phyloP scores from a whole-genome alignment of 2,797 vertebrate genomes.

The Gobionotothen gibberifrons region DNA sequence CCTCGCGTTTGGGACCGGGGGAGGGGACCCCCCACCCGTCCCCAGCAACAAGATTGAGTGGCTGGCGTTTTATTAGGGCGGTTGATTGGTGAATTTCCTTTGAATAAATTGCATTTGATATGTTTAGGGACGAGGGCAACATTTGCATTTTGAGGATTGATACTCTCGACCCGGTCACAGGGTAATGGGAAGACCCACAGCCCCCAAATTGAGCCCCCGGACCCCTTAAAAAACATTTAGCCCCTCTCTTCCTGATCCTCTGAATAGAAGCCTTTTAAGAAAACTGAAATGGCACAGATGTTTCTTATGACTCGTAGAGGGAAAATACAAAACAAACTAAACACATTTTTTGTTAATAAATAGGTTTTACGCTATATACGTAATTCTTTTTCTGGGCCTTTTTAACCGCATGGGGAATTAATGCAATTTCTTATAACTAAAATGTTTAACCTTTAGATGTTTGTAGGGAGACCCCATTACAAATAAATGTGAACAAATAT shows the following conservation, averaged over 20 bases:
- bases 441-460: not conserved
- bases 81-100: constrained; percentile 87
- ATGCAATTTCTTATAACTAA: not conserved
- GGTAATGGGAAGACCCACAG: constrained; percentile 78
- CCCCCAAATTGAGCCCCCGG: constrained; percentile 71
- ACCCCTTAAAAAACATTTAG: constrained; percentile 83
- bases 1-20: constrained; percentile 92
- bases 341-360: too few species aligned
- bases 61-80: constrained; percentile 85
- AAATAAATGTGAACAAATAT: not conserved
- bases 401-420: not conserved
- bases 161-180: constrained; percentile 83
- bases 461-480: not conserved
- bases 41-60: constrained; percentile 83
- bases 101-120: constrained; percentile 87
- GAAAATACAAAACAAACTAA: not conserved
- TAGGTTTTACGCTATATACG: not conserved
- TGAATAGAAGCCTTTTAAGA: constrained; percentile 66
- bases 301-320: constrained; percentile 36
- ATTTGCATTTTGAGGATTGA: constrained; percentile 87
- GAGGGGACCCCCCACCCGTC: constrained; percentile 89
- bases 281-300: constrained; percentile 66
- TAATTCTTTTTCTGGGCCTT: not conserved
- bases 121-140: constrained; percentile 79
- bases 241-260: constrained; percentile 66